phyloP scores from a whole-genome alignment of 2,113 vertebrate genomes.

The Perognathus longimembris region DNA sequence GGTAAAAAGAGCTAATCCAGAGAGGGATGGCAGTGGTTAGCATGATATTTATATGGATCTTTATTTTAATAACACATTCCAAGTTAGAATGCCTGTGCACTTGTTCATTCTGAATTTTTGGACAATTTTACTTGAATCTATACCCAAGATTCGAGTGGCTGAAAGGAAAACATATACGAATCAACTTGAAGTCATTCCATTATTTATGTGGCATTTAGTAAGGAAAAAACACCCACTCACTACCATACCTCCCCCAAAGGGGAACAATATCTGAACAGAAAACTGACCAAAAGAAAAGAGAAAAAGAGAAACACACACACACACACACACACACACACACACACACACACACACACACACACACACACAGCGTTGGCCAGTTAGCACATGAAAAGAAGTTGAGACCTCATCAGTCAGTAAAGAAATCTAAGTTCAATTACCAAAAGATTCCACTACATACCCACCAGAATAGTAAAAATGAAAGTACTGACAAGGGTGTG shows the following conservation, averaged over 20 bases:
- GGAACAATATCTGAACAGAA: not conserved
- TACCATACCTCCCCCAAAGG: not conserved
- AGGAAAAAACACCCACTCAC: not conserved
- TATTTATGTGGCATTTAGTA: not conserved
- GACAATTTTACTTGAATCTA: constrained; percentile 25
- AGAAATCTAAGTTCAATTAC: constrained; percentile 30
- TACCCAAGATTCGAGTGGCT: not conserved
- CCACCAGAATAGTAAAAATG: no score
- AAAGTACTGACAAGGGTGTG: not conserved
- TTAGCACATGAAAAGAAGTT: not conserved
- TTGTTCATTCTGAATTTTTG: constrained; percentile 13
- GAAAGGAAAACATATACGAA: not conserved
- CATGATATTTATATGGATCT: not conserved
- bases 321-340: no score
- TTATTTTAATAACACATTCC: constrained; percentile 16
- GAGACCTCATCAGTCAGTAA: not conserved
- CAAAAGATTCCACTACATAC: not conserved
- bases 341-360: no score
- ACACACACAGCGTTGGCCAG: no score
- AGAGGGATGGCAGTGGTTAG: not conserved
- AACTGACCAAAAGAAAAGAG: constrained; percentile 1
- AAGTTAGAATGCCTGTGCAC: not conserved
- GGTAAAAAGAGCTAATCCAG: not conserved
- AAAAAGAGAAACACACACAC: no score
- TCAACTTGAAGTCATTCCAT: not conserved